Evolutionary conservation across 2,797 vertebrate genomes (phyloP), one percentile per base, ranked within the genome.

Genomic region (Chrosomus eos): DNA sequence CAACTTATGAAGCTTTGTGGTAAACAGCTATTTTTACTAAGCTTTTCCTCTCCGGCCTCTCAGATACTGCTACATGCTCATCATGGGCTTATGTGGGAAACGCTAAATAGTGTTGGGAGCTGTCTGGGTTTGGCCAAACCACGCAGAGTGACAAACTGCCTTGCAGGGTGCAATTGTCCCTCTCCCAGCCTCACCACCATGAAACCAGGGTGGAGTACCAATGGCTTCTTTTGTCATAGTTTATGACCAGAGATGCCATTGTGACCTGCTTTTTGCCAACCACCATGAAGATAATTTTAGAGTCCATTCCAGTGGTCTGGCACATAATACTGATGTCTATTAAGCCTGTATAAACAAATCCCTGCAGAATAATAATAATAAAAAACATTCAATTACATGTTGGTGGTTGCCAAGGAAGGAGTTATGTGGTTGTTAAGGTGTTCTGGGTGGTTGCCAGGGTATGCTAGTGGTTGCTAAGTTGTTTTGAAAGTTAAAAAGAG

Each of bases 181-280:
- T 93, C 91, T 77, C 71, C 85, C 87, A 90, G 86, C 81, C 89
- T 86, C 81, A 81, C 88, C 91, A 87, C 90, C 88, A 45, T 89
- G 92, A 90, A 90, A 70, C 72, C 81, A 91, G 94, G 94, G 93
- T 93, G 94, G 93, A 91, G 93, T 88, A 86, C 90, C 88, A 87
- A 23, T 60, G 48, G 70, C 68, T 75, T 81, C 53, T 89, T 88
- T 85, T 83, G 73, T 86, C 48, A 40, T 40, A 36, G 75, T 79
- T 79, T 33, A 45, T 79, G 68, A 70, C 31, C 40, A 89, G 78
- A 87, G 87, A 73, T 90, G 90, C 85, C 85, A 88, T 85, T 80
- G 75, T 87, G 89, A 88, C 87, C 89, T 77, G 66, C 53, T 38
- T 36, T 79, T 85, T 89, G 82, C 92, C 86, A 91, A 87, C 89